Conservation (phyloP, 2,888 invertebrate genomes). For the Eupithecia pulchellata region DNA sequence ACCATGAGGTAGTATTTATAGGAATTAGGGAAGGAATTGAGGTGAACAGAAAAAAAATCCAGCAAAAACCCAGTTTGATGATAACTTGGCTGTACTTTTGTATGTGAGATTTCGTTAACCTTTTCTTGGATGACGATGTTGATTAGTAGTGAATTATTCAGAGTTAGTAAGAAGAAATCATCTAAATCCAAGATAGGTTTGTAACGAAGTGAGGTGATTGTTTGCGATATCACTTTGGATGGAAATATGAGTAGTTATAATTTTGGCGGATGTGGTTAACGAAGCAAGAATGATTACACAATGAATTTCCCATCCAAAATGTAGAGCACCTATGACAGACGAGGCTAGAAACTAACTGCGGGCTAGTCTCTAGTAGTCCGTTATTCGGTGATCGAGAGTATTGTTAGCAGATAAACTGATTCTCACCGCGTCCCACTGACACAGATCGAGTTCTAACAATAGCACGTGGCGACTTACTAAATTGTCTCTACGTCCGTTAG, state of each 20-base stretch:
- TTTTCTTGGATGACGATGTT: slow-evolving; percentile 47
- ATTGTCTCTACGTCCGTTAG: slow-evolving; percentile 42
- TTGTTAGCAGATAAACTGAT: slow-evolving; percentile 49
- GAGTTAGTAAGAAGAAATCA: slow-evolving; percentile 4
- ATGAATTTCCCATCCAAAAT: slow-evolving; percentile 53
- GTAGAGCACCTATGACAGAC: slow-evolving; percentile 43
- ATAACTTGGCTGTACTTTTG: slow-evolving; percentile 81
- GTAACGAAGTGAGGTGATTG: slow-evolving; percentile 48
- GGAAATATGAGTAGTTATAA: slow-evolving; percentile 42
- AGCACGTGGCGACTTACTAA: slow-evolving; percentile 44
- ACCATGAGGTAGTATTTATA: slow-evolving; percentile 26
- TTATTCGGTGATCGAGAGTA: slow-evolving; percentile 49
- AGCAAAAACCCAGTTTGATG: slow-evolving; percentile 47
- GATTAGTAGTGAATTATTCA: slow-evolving; percentile 23
- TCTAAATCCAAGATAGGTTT: slow-evolving; percentile 50
- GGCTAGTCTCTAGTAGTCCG: slow-evolving; percentile 35
- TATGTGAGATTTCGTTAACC: slow-evolving; percentile 42
- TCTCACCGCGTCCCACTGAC: slow-evolving; percentile 56
- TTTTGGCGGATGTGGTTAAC: background rate
- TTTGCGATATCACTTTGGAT: slow-evolving; percentile 60
- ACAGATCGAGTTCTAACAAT: slow-evolving; percentile 54
- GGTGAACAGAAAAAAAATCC: slow-evolving; percentile 63
- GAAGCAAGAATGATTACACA: slow-evolving; percentile 12
- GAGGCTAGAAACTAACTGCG: slow-evolving; percentile 35
- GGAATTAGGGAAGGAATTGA: slow-evolving; percentile 62